phyloP scores from a whole-genome alignment of 2,797 vertebrate species.

The Xenops minutus region DNA sequence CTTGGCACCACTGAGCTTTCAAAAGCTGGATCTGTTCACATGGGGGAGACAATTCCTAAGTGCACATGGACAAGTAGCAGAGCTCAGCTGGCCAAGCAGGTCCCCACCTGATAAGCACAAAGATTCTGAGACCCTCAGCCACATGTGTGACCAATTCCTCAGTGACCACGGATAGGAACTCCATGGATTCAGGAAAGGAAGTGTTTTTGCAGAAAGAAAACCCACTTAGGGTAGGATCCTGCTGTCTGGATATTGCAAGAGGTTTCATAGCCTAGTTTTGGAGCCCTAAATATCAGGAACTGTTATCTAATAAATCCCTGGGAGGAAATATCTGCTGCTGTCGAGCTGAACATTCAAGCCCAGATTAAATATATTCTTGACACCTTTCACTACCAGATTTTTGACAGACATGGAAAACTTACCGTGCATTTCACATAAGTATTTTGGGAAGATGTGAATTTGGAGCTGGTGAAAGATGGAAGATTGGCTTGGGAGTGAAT shows the following conservation, averaged over 20 bases:
- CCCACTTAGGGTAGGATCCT: neutral
- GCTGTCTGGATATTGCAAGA: neutral
- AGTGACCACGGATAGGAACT: neutral
- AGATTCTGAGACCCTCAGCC: neutral
- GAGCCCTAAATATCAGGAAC: neutral
- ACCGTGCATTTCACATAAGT: neutral
- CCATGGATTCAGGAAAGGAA: accelerated
- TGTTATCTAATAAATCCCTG: slow-evolving; percentile 9
- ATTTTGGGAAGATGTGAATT: slow-evolving; percentile 23
- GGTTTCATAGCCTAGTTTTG: neutral
- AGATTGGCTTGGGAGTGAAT: neutral
- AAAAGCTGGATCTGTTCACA: neutral
- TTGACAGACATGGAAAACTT: neutral
- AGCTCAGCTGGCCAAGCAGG: neutral
- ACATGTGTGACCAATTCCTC: accelerated
- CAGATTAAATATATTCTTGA: slow-evolving; percentile 20
- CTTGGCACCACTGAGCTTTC: neutral
- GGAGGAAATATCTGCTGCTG: slow-evolving; percentile 1
- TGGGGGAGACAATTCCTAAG: accelerated
- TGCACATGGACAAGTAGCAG: neutral
- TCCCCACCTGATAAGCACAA: neutral
- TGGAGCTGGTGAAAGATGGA: neutral
- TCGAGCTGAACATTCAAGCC: neutral
- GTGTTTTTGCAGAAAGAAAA: neutral
- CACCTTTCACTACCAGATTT: neutral